phyloP scores from a whole-genome alignment of 2,113 vertebrate species.

The Tichodroma muraria region DNA sequence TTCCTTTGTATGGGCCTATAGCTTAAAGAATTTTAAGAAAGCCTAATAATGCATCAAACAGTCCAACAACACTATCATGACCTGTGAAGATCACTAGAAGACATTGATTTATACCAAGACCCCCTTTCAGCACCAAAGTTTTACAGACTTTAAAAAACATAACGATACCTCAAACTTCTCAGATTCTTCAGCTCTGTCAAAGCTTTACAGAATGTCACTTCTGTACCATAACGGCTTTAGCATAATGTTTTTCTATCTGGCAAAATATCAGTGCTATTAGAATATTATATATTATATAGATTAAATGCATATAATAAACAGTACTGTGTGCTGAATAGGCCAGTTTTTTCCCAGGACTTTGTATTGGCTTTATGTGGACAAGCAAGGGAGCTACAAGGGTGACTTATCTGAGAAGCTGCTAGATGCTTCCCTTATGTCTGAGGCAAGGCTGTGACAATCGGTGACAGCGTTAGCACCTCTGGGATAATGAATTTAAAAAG shows the following conservation, averaged over 20 bases:
- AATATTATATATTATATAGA: background rate
- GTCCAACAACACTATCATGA: background rate
- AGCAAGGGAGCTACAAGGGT: background rate
- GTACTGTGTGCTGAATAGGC: background rate
- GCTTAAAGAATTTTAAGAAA: background rate
- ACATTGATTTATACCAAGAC: background rate
- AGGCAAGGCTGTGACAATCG: background rate
- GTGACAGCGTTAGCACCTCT: background rate
- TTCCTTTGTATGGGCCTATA: background rate
- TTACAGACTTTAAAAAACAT: background rate
- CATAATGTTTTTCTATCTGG: background rate
- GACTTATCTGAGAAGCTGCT: background rate
- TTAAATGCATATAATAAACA: background rate
- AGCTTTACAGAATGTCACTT: background rate
- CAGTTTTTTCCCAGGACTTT: background rate
- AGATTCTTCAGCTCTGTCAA: background rate
- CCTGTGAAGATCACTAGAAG: background rate
- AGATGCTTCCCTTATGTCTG: background rate
- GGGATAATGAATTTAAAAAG: background rate
- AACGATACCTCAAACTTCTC: background rate
- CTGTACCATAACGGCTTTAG: background rate
- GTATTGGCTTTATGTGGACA: background rate
- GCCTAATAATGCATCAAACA: background rate
- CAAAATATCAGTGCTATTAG: background rate
- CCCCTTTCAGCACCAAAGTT: background rate